phyloP scores from a whole-genome alignment of 1,140 invertebrate genomes.

The Acromyrmex echinatior region DNA sequence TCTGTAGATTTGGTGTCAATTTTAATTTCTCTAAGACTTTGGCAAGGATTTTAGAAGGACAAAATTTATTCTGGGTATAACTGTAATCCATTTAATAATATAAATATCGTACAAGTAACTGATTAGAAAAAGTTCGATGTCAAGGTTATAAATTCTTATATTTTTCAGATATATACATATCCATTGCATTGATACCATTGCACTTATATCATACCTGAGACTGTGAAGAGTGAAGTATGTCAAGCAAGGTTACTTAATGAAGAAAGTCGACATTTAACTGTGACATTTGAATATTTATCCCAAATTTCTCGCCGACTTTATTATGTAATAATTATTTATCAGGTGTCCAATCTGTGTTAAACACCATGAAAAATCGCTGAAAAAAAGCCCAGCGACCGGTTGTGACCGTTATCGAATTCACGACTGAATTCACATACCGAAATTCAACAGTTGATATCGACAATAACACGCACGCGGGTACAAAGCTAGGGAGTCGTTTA shows the following conservation, averaged over 20 bases:
- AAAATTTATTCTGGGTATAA: not conserved
- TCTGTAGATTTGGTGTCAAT: not conserved
- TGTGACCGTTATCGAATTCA: constrained; percentile 15
- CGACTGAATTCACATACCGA: constrained; percentile 17
- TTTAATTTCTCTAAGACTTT: not conserved
- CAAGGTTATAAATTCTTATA: not conserved
- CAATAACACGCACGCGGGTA: not conserved
- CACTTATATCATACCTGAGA: not conserved
- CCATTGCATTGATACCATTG: no score
- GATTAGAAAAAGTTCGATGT: not conserved
- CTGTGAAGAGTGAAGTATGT: not conserved
- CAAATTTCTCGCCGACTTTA: not conserved
- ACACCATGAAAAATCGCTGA: not conserved
- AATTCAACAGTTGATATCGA: constrained; percentile 43
- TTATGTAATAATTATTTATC: constrained; percentile 20
- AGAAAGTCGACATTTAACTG: not conserved
- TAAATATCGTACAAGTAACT: not conserved
- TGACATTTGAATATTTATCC: not conserved
- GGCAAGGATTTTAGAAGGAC: not conserved
- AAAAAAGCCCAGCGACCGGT: not conserved
- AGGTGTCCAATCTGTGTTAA: not conserved
- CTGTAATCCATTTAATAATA: not conserved
- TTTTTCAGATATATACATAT: not conserved
- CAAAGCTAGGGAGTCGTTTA: constrained; percentile 18
- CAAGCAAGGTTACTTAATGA: not conserved